These are phyloP conservation scores for Trachops cirrhosus DNA, from an alignment of 2,797 vertebrate species.

Conservation along the genomic window DNA sequence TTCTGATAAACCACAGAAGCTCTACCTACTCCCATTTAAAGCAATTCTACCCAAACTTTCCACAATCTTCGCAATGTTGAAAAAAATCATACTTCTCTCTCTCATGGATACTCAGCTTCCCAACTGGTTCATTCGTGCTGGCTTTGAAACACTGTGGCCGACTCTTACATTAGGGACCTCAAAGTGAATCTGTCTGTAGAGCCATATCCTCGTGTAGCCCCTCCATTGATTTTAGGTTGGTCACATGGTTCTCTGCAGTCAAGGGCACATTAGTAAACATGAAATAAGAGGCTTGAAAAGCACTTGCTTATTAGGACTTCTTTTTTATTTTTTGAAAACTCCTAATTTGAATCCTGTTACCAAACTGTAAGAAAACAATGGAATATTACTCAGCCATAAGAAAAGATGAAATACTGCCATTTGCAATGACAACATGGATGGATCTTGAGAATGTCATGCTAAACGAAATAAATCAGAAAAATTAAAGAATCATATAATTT, in stretches of 20 bases:
- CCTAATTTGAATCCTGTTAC: neutral
- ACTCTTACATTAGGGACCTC: accelerated
- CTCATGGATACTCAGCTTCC: neutral
- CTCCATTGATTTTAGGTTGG: neutral
- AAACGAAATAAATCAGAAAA: neutral
- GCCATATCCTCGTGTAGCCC: accelerated
- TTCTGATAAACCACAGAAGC: neutral
- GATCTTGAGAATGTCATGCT: neutral
- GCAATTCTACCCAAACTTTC: neutral
- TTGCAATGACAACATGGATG: neutral
- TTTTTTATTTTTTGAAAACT: neutral
- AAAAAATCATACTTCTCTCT: neutral
- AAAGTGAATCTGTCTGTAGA: neutral
- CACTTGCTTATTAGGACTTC: neutral
- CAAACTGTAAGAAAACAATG: neutral
- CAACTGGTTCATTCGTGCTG: neutral
- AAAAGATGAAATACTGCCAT: neutral
- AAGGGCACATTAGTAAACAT: neutral
- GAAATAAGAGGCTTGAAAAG: neutral
- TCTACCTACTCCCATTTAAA: neutral
- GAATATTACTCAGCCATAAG: neutral
- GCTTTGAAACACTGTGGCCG: neutral
- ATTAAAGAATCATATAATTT: neutral
- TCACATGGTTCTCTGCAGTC: neutral
- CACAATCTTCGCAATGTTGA: neutral